Conservation (phyloP, 2,113 vertebrate genomes). For the Indicator indicator region DNA sequence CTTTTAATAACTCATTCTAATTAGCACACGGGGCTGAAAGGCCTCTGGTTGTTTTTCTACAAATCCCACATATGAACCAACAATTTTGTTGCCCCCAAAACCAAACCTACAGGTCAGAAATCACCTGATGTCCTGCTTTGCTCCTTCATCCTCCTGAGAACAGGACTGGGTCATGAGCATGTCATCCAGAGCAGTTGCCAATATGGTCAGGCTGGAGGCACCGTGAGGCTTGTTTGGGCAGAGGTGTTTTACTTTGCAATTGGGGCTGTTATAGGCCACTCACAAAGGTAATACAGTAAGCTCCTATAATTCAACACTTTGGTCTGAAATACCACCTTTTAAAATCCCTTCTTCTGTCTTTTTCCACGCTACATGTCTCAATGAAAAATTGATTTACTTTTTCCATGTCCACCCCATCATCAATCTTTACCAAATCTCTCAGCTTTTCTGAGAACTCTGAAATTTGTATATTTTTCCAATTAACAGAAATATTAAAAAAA, state of each 20-base stretch:
- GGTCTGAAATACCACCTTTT: not conserved
- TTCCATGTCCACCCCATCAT: not conserved
- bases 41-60: not conserved
- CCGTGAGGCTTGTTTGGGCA: not conserved
- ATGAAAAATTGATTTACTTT: not conserved
- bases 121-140: not conserved
- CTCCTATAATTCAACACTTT: not conserved
- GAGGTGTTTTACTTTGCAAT: not conserved
- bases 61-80: not conserved
- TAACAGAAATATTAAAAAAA: not conserved
- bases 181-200: not conserved
- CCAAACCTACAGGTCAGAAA: not conserved
- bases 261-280: not conserved
- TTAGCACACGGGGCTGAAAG: not conserved
- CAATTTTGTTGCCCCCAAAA: not conserved
- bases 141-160: not conserved
- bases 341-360: not conserved
- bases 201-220: rapidly evolving
- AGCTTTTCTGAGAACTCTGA: not conserved
- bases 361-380: not conserved
- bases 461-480: not conserved
- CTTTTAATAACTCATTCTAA: slow-evolving; percentile 23
- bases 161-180: not conserved
- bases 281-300: not conserved
- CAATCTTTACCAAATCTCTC: not conserved